Conservation (phyloP, 2,113 vertebrate genomes). For the Gymnorhina tibicen region DNA sequence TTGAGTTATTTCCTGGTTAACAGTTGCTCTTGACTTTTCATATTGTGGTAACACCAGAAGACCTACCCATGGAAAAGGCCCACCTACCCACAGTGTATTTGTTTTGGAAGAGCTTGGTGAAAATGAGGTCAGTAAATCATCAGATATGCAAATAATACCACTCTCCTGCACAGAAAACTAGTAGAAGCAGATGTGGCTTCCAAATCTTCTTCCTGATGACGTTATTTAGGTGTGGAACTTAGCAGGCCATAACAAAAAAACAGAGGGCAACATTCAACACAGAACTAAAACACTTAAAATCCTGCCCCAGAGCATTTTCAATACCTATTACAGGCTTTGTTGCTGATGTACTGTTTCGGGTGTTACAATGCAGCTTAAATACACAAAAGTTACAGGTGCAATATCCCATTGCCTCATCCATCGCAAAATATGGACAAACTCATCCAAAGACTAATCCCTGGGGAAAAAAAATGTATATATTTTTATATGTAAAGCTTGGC, state of each 20-base stretch:
- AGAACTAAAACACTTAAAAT: neutral
- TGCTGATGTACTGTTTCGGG: neutral
- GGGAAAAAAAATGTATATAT: neutral
- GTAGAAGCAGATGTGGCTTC: neutral
- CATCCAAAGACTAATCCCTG: neutral
- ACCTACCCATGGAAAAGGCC: neutral
- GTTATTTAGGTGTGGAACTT: neutral
- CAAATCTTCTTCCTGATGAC: neutral
- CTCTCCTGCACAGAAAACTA: neutral
- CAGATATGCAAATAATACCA: slow-evolving; percentile 10
- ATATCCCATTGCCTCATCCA: neutral
- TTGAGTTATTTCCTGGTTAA: neutral
- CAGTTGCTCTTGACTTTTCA: neutral
- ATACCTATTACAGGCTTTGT: neutral
- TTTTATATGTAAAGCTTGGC: neutral
- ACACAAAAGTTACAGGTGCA: neutral
- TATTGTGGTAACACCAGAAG: neutral
- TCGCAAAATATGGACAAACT: neutral
- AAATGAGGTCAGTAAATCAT: neutral
- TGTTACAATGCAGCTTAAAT: neutral
- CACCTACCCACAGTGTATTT: neutral
- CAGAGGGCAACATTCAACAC: neutral
- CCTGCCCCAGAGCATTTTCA: neutral
- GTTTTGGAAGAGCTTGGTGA: neutral
- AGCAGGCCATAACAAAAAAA: neutral